phyloP scores from a whole-genome alignment of 2,888 invertebrate species.

The Entomobrya proxima region DNA sequence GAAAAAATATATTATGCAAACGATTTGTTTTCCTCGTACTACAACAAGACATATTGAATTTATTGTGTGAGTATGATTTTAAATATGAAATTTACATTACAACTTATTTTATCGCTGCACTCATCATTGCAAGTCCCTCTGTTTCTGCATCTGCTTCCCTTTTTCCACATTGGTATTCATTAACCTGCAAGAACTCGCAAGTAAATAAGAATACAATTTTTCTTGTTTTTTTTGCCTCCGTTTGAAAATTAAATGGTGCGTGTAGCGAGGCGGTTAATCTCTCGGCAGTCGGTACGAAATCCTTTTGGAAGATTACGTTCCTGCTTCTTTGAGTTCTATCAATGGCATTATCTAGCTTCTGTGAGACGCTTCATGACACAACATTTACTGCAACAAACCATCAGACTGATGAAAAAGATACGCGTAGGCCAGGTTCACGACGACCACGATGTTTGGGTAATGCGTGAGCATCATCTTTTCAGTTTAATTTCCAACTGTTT shows the following conservation, averaged over 20 bases:
- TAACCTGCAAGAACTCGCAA: no score
- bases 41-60: no score
- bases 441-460: background rate
- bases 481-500: constrained; percentile 26
- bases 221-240: background rate
- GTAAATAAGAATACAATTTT: background rate
- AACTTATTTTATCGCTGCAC: no score
- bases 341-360: constrained; percentile 73
- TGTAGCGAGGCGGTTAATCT: constrained; percentile 56
- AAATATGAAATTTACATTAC: no score
- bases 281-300: constrained; percentile 51
- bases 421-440: background rate
- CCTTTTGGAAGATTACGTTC: constrained; percentile 59
- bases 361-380: constrained; percentile 65
- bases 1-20: no score
- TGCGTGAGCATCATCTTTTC: constrained; percentile 12
- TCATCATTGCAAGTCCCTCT: no score
- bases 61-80: no score
- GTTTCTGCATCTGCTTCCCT: no score
- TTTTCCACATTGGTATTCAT: no score
- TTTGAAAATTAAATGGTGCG: constrained; percentile 47
- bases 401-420: constrained; percentile 39
- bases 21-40: no score
- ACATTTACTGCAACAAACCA: constrained; percentile 18
- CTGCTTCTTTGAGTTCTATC: constrained; percentile 64